These are phyloP conservation scores for Channa maculata DNA, from an alignment of 2,113 vertebrate species.

Conservation along the genomic window DNA sequence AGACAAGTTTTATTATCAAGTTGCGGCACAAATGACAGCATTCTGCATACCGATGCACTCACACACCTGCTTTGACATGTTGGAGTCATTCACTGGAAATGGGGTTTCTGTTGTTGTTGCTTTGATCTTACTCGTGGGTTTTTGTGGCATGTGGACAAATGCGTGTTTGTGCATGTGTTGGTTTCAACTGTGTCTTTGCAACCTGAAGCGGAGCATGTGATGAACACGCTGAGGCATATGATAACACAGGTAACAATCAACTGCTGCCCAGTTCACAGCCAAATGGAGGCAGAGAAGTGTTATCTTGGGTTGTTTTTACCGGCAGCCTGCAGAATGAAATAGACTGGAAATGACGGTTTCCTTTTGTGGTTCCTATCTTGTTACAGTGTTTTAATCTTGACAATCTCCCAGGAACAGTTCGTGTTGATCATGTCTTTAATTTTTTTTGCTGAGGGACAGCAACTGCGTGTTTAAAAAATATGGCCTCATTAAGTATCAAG, in stretches of 20 bases:
- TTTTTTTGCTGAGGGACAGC: not conserved
- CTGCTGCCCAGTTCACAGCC: slow-evolving; percentile 33
- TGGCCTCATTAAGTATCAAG: no score
- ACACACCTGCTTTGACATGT: slow-evolving; percentile 36
- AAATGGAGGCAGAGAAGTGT: not conserved
- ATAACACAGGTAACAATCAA: slow-evolving; percentile 68
- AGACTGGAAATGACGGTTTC: not conserved
- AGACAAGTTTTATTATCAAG: not conserved
- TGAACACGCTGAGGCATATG: slow-evolving; percentile 62
- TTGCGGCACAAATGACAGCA: not conserved
- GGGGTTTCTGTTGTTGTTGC: not conserved
- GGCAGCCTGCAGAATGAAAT: slow-evolving; percentile 3
- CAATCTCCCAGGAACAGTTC: not conserved
- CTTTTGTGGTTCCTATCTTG: not conserved
- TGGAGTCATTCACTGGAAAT: not conserved
- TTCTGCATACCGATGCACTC: not conserved
- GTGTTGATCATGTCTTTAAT: not conserved
- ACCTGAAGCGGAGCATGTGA: slow-evolving; percentile 51
- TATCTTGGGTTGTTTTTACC: slow-evolving; percentile 27
- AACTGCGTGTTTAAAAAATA: no score
- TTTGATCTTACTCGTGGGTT: not conserved
- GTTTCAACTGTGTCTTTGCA: slow-evolving; percentile 5
- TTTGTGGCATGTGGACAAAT: not conserved
- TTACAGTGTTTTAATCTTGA: not conserved
- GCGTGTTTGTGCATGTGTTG: not conserved